phyloP scores from a whole-genome alignment of 2,888 invertebrate genomes.

The Disparrhopalites patrizii region DNA sequence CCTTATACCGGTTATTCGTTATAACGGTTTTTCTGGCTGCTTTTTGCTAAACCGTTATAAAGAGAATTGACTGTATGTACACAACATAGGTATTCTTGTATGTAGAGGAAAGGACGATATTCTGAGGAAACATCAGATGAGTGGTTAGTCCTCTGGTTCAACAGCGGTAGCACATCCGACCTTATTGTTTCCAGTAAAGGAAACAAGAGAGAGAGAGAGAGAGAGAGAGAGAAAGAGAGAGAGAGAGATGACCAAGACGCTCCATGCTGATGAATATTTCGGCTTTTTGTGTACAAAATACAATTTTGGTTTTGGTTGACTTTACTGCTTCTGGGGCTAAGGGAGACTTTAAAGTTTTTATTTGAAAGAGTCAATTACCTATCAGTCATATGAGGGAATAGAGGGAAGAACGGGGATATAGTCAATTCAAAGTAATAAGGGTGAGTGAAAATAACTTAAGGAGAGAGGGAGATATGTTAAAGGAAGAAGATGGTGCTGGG shows the following conservation, averaged over 20 bases:
- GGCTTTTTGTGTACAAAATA: not conserved
- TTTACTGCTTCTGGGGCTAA: constrained; percentile 1
- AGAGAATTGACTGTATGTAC: too few species aligned
- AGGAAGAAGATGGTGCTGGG: too few species aligned
- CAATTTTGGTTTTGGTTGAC: constrained; percentile 7
- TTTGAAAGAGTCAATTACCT: constrained; percentile 14
- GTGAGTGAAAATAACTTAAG: constrained; percentile 22
- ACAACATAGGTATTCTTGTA: not conserved
- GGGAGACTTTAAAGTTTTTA: constrained; percentile 6
- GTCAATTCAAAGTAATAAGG: constrained; percentile 21
- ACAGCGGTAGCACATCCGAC: not conserved
- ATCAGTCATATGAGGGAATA: constrained; percentile 8
- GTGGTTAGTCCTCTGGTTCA: not conserved
- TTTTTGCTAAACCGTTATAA: too few species aligned
- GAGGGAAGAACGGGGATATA: constrained; percentile 6
- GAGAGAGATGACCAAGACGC: too few species aligned
- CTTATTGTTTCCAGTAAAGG: not conserved
- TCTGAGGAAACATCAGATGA: not conserved
- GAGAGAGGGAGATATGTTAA: too few species aligned
- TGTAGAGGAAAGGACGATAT: not conserved
- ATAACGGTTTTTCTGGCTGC: too few species aligned
- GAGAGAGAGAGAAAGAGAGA: too few species aligned
- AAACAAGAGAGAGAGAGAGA: not conserved
- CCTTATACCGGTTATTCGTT: too few species aligned
- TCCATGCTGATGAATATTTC: constrained; percentile 9